These are phyloP conservation scores for Rotaria magnacalcarata DNA, from an alignment of 2,888 invertebrate species.

Conservation along the genomic window DNA sequence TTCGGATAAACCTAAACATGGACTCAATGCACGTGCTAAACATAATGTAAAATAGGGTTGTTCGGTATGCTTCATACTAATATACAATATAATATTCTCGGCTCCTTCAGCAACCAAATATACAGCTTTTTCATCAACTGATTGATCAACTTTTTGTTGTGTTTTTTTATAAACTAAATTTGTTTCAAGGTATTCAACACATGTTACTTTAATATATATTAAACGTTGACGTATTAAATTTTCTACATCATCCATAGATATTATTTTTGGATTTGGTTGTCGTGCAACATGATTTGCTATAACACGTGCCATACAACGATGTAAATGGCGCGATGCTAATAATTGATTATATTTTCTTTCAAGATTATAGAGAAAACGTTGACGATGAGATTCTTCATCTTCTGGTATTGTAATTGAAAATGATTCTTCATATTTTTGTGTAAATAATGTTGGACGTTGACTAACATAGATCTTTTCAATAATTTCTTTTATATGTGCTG, in stretches of 20 bases:
- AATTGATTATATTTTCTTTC: slow-evolving; percentile 46
- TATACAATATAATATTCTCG: slow-evolving; percentile 43
- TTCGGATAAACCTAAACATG: slow-evolving; percentile 36
- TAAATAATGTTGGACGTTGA: slow-evolving; percentile 44
- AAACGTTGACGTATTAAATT: slow-evolving; percentile 43
- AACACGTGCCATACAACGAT: slow-evolving; percentile 45
- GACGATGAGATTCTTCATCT: slow-evolving; percentile 45
- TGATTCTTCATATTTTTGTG: slow-evolving; percentile 45
- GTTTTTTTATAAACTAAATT: slow-evolving; percentile 40
- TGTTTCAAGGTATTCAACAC: slow-evolving; percentile 46
- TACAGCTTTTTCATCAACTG: slow-evolving; percentile 46
- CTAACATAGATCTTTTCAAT: slow-evolving; percentile 45
- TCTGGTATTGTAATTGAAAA: slow-evolving; percentile 44
- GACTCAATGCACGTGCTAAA: slow-evolving; percentile 41
- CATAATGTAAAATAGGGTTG: slow-evolving; percentile 46
- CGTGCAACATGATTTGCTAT: slow-evolving; percentile 45
- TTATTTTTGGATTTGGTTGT: slow-evolving; percentile 38
- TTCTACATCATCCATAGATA: slow-evolving; percentile 46
- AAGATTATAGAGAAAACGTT: slow-evolving; percentile 37
- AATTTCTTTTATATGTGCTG: slow-evolving; percentile 37
- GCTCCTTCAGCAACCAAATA: slow-evolving; percentile 41
- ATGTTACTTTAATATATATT: slow-evolving; percentile 42
- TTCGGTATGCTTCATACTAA: slow-evolving; percentile 45
- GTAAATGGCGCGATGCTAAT: slow-evolving; percentile 42
- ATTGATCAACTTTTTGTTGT: slow-evolving; percentile 45